Base-by-base conservation (phyloP, 1,140 invertebrate species). In the Danaus melanippus region DNA sequence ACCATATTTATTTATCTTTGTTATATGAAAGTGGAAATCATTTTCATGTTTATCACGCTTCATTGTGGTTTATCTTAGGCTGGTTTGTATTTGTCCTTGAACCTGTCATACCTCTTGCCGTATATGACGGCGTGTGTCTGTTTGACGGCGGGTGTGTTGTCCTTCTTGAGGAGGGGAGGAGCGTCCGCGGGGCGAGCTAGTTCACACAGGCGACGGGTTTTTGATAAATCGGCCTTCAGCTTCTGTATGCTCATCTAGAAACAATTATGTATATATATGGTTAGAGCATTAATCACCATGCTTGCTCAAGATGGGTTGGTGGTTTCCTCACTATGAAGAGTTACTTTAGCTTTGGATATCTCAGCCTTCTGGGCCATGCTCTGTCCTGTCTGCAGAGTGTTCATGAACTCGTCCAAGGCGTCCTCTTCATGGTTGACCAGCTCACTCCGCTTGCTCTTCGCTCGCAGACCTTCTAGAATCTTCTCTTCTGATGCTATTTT, bases 321-420 rank as follows among this genome's bases (percentile, higher is more conserved):
- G 15, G 15, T 15, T 15, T 15, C 15, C 15, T 15, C 15, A 15
- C 15, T 1, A 15, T 15, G 15, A 50, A 45, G 7, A 9, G 21
- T 53, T 60, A 87, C 86, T 74, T 86, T 87, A 43, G 76, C 69
- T 45, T 74, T 81, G 1, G 86, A 87, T 64, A 87, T 87, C 11
- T 86, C 84, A 2, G 85, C 81, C 48, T 86, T 87, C 21, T 79
- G 67, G 0, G 81, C 72, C 68, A 84, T 79, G 43, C 69, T 82
- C 9, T 70, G 74, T 15, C 66, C 68, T 74, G 75, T 1, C 60
- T 68, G 8, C 40, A 96, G 84, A 42, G 87, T 89, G 39, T 87
- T 89, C 93, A 96, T 95, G 72, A 90, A 96, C 10, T 88, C 89
- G 67, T 96, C 94, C 21, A 96, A 79, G 9, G 90, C 91, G 54